Evolutionary conservation across 2,797 vertebrate species (phyloP).

Genomic region (Spinus pinus): DNA sequence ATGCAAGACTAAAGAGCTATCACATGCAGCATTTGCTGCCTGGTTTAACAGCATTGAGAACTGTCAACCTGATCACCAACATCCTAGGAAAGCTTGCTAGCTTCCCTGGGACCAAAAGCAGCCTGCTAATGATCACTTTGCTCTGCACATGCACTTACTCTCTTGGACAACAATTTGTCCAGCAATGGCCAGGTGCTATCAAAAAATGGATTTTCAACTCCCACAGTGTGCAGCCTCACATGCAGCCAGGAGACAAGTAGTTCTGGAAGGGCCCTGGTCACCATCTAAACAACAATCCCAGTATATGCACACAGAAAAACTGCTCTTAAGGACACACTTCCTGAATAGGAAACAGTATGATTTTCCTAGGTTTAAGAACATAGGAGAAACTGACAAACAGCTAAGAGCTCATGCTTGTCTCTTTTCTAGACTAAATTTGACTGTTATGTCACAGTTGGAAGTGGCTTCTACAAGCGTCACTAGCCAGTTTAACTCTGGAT

Average conservation of each 20-base stretch:
- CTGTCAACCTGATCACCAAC: neutral
- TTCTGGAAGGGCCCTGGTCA: neutral
- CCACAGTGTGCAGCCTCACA: neutral
- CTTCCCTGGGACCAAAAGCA: neutral
- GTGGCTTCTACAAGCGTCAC: neutral
- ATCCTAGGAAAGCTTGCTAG: neutral
- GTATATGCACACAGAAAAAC: neutral
- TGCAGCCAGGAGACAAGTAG: neutral
- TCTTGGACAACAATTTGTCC: neutral
- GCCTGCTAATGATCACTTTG: neutral
- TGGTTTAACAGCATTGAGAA: neutral
- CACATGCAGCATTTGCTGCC: neutral
- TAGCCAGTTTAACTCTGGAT: neutral
- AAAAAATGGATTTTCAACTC: neutral
- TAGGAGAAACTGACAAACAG: rapidly evolving
- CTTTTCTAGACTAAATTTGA: neutral
- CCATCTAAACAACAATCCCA: neutral
- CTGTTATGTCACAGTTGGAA: neutral
- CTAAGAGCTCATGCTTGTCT: neutral
- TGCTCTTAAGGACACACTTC: neutral
- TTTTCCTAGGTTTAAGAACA: neutral
- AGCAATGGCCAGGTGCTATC: neutral
- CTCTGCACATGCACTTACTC: neutral
- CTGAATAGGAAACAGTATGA: neutral
- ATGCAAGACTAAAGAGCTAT: neutral